These are phyloP conservation scores for Diacarnus erythraeanus DNA, from an alignment of 37 sponge, comb jelly and placozoan genomes.

Conservation along the genomic window DNA sequence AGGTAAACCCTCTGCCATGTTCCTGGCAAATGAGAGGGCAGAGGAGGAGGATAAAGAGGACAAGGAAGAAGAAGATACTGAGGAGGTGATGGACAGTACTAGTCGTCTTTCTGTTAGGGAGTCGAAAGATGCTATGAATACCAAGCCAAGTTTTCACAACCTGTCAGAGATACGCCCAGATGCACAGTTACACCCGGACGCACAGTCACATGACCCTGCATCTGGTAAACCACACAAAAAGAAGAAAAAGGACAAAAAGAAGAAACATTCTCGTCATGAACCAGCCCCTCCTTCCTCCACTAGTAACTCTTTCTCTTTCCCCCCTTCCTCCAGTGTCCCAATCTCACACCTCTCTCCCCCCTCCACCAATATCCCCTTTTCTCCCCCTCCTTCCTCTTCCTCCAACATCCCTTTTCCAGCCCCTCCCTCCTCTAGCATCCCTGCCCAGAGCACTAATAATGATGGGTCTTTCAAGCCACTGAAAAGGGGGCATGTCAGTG, in stretches of 20 bases:
- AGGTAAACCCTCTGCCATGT: neutral
- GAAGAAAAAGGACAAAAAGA: conserved; percentile 20
- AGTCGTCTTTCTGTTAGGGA: neutral
- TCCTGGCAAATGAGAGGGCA: neutral
- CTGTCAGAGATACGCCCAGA: neutral
- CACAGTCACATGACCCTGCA: neutral
- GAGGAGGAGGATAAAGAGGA: neutral
- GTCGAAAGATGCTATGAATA: neutral
- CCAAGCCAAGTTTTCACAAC: neutral
- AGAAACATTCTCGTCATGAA: conserved; percentile 2
- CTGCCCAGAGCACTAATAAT: neutral
- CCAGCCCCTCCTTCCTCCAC: neutral
- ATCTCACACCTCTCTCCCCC: conserved; percentile 1
- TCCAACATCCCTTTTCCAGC: neutral
- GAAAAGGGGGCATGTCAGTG: neutral
- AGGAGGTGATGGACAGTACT: neutral
- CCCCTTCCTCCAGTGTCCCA: neutral
- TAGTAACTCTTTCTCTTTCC: neutral
- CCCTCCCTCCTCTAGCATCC: neutral
- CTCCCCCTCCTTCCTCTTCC: neutral
- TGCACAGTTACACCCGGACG: neutral
- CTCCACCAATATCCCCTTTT: neutral
- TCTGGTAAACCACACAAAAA: conserved; percentile 3
- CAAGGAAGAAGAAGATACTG: neutral
- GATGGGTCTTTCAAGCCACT: too few species aligned